phyloP scores from a whole-genome alignment of 1,140 invertebrate species.

The Zaprionus inermis region DNA sequence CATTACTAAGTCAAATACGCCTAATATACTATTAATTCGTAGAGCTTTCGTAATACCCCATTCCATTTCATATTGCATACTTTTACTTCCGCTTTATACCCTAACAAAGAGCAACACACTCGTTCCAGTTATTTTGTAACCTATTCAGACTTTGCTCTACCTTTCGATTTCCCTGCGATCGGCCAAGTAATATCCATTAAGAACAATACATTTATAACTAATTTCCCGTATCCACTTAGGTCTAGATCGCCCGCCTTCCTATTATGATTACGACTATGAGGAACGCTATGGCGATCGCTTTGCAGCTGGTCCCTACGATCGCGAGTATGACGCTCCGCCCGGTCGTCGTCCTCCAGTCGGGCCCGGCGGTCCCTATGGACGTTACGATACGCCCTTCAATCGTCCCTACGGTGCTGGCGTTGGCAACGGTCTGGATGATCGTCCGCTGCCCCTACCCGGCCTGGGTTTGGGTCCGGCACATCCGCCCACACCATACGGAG shows the following conservation, averaged over 20 bases:
- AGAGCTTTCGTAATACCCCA: conserved; percentile 19
- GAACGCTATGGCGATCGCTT: conserved; percentile 74
- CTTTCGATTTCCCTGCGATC: conserved; percentile 4
- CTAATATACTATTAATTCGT: neutral
- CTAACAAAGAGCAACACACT: neutral
- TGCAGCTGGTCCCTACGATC: conserved; percentile 67
- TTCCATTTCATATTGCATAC: conserved; percentile 20
- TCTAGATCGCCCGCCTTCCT: conserved; percentile 75
- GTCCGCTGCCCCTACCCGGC: conserved; percentile 71
- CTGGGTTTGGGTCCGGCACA: conserved; percentile 57
- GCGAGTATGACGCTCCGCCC: conserved; percentile 76
- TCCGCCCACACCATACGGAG: conserved; percentile 63
- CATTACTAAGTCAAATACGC: neutral
- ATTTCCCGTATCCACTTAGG: conserved; percentile 38
- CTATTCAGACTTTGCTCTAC: neutral
- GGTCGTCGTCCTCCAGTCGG: conserved; percentile 79
- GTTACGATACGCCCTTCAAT: conserved; percentile 75
- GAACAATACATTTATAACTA: conserved; percentile 15
- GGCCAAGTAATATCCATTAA: conserved; percentile 10
- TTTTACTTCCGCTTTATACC: conserved; percentile 21
- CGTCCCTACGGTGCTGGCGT: conserved; percentile 58
- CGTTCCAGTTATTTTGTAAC: neutral
- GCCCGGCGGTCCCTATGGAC: conserved; percentile 70
- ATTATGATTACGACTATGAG: conserved; percentile 81
- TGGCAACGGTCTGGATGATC: conserved; percentile 64